Evolutionary conservation across 2,113 vertebrate genomes (phyloP).

Genomic region (Aramus guarauna): DNA sequence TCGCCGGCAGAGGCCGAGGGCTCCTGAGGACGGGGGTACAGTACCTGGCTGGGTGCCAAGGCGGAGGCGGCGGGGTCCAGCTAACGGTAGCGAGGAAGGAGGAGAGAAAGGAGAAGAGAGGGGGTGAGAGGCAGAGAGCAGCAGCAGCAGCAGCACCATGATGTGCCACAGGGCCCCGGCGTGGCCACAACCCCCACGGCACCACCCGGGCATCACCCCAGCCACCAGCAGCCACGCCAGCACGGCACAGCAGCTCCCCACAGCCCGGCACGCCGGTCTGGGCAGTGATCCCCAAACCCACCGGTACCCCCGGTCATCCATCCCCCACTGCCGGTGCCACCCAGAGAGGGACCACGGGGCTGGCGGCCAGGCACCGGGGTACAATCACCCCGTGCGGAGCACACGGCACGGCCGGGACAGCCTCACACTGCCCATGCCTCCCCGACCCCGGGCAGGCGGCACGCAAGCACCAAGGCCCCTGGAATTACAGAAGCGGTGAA

Average conservation of each 20-base stretch:
- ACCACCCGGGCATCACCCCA: not conserved
- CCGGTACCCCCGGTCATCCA: not conserved
- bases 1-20: slow-evolving; percentile 49
- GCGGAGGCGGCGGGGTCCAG: slow-evolving; percentile 78
- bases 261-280: accelerated
- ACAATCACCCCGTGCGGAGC: not conserved
- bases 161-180: not conserved
- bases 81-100: slow-evolving; percentile 77
- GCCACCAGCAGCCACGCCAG: not conserved
- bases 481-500: slow-evolving; percentile 86
- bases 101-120: slow-evolving; percentile 63
- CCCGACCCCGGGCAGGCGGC: not conserved
- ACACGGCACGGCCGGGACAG: accelerated
- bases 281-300: not conserved
- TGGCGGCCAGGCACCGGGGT: not conserved
- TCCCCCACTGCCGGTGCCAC: not conserved
- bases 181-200: accelerated
- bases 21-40: slow-evolving; percentile 71
- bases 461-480: not conserved
- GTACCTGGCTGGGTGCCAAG: slow-evolving; percentile 82
- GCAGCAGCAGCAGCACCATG: not conserved
- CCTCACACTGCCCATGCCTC: accelerated
- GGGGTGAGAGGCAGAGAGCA: slow-evolving; percentile 56
- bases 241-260: not conserved
- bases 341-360: not conserved